Conservation (phyloP, 1,140 invertebrate genomes). For the Battus philenor region DNA sequence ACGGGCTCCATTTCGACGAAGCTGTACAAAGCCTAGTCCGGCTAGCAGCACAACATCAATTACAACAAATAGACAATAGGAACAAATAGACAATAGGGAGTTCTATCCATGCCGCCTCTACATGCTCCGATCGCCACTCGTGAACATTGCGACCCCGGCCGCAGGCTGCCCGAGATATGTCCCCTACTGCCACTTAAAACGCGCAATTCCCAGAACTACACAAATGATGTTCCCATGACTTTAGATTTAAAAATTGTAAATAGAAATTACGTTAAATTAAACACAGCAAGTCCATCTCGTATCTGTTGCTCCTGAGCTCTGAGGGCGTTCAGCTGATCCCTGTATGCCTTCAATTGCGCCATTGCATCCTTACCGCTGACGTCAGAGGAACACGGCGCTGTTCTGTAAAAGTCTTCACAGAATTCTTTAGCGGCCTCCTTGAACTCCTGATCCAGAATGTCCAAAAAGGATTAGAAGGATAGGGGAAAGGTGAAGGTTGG, state of each 20-base stretch:
- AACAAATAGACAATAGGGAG: too few relatives aligned
- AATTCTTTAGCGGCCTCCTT: slow-evolving; percentile 79
- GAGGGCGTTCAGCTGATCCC: slow-evolving; percentile 77
- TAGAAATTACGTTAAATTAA: slow-evolving; percentile 77
- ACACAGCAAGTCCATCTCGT: slow-evolving; percentile 82
- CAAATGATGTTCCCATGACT: too few relatives aligned
- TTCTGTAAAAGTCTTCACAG: slow-evolving; percentile 79
- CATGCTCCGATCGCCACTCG: too few relatives aligned
- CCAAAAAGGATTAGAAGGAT: slow-evolving; percentile 11
- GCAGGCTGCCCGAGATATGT: too few relatives aligned
- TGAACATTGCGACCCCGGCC: too few relatives aligned
- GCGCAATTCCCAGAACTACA: too few relatives aligned
- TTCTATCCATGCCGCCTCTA: too few relatives aligned
- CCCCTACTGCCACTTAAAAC: too few relatives aligned
- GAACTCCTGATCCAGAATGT: slow-evolving; percentile 66
- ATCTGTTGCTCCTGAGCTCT: slow-evolving; percentile 81
- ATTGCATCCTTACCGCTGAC: slow-evolving; percentile 81
- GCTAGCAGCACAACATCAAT: too few relatives aligned
- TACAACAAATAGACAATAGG: too few relatives aligned
- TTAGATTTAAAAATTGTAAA: slow-evolving; percentile 13
- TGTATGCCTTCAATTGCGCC: slow-evolving; percentile 77
- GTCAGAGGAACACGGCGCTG: slow-evolving; percentile 79
- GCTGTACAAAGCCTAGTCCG: too few relatives aligned
- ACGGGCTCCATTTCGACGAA: too few relatives aligned
- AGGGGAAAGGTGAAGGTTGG: slow-evolving; percentile 8